Conservation (phyloP, 37 sponge, comb jelly and placozoan genomes). For the Eunapius fragilis region DNA sequence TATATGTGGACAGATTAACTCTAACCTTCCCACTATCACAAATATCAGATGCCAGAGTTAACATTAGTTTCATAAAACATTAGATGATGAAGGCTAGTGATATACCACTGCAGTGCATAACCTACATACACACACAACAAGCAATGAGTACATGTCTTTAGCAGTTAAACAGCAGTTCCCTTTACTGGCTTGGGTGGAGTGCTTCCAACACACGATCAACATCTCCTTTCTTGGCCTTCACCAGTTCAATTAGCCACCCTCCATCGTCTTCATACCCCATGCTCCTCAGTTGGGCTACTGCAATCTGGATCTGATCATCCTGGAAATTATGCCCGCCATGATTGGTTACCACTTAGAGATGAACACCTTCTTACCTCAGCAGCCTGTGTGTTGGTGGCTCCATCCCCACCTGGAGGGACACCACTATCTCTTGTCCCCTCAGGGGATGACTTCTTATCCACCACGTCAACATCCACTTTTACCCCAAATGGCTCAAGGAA, state of each 20-base stretch:
- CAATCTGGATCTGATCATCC: conserved; percentile 24
- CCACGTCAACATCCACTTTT: conserved; percentile 71
- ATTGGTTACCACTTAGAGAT: too few relatives aligned
- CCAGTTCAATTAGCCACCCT: conserved; percentile 87
- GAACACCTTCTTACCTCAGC: neutral
- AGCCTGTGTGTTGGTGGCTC: neutral
- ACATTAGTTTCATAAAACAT: too few relatives aligned
- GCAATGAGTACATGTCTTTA: neutral
- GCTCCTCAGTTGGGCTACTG: conserved; percentile 62
- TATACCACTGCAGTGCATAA: neutral
- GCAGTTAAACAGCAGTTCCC: neutral
- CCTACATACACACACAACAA: neutral
- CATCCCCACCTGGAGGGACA: neutral
- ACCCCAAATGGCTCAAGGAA: conserved; percentile 68
- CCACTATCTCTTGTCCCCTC: neutral
- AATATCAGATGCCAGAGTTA: too few relatives aligned
- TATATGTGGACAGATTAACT: too few relatives aligned
- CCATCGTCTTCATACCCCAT: conserved; percentile 92
- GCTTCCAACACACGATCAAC: conserved; percentile 80
- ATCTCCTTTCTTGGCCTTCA: conserved; percentile 78
- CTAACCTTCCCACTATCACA: too few relatives aligned
- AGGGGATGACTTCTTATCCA: neutral
- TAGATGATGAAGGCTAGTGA: neutral
- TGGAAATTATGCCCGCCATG: neutral
- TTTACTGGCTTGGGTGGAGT: conserved; percentile 40